Evolutionary conservation across 2,888 invertebrate species (phyloP), one percentile per base, ranked within the genome.

Genomic region (Netelia inedita): DNA sequence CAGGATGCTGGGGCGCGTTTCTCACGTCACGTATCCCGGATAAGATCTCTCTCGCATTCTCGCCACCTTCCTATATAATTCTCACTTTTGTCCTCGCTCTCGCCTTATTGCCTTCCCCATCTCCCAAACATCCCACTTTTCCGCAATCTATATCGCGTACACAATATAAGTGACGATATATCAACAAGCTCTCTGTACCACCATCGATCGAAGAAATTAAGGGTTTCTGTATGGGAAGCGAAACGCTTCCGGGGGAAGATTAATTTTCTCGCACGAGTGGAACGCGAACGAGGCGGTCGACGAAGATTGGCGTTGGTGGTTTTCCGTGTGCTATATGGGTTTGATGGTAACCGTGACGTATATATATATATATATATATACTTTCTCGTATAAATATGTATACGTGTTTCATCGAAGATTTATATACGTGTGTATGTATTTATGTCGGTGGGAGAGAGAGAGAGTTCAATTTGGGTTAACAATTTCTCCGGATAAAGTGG

Each of bases 401-500:
- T 35, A 35, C 35, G 6, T 35, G 35, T 46, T 14, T 46, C 14
- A 14, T 46, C 46, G 46, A 46, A 46, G 46, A 46, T 19, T 11
- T 53, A 50, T 21, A 65, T 16, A 65, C 9, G 41, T 5, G 35
- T 19, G 2, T 16, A 14, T 14, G 23, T 10, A 23, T 21, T 10
- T 23, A 41, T 8, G 23, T 21, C 53, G 78, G 53, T 23, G 68
- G 16, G 16, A 53, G 21, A 16, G 68, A 35, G n/a, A 16, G 69
- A 35, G 69, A 19, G 19, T 73, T 85, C 78, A 88, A 90, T 87
- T 87, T 74, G 75, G 82, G 88, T 73, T 86, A 87, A 86, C 88
- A 89, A 90, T 90, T 89, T 90, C 85, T 83, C 81, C 82, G 81
- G 82, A 79, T 79, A 83, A 88, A 87, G 86, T 85, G 85, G 89